Conservation (phyloP, 2,888 invertebrate genomes). For the Steromphala cineraria region DNA sequence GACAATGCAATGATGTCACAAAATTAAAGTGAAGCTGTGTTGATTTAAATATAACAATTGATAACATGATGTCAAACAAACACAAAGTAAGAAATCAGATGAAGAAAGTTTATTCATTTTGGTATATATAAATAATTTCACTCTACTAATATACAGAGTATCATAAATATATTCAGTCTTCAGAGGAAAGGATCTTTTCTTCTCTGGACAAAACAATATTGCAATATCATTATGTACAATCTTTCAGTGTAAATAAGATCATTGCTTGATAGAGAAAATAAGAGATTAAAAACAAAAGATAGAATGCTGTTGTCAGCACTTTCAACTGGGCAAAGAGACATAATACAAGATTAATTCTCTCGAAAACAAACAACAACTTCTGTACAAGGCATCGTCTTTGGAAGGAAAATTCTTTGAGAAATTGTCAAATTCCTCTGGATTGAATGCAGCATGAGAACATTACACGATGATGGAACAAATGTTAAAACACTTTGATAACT, state of each 20-base stretch:
- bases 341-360: not conserved
- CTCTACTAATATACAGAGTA: not conserved
- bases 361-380: not conserved
- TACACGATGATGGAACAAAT: no score
- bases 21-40: no score
- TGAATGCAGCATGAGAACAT: no score
- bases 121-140: not conserved
- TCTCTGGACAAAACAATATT: not conserved
- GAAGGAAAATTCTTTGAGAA: not conserved
- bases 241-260: no score
- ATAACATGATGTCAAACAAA: no score
- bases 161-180: not conserved
- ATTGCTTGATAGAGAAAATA: not conserved
- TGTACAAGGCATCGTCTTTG: not conserved
- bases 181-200: not conserved
- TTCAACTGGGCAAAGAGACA: not conserved
- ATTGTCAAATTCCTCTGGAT: no score
- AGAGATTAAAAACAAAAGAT: not conserved
- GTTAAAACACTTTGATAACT: no score
- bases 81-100: no score
- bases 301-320: not conserved
- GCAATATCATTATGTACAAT: not conserved
- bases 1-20: no score
- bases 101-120: not conserved
- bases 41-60: no score